Evolutionary conservation across 2,888 invertebrate genomes (phyloP), one percentile per base, ranked within the genome.

Genomic region (Elysia crispata): DNA sequence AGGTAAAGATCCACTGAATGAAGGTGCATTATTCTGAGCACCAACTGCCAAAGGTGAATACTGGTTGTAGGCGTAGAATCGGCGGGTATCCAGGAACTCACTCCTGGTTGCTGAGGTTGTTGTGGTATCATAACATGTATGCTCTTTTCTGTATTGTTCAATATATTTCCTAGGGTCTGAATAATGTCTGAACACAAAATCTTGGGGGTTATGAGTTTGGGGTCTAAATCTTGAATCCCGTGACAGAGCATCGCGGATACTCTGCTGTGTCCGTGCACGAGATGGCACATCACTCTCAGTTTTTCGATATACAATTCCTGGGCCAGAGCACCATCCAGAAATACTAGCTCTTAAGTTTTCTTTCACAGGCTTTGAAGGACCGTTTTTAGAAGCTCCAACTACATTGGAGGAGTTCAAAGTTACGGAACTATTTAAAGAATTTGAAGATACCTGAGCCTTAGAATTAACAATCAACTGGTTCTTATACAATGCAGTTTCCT

Each of bases 271-370:
- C 60, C 77, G 79, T 13, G 81, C 70, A 33, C 79, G 81, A 18
- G 78, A 60, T n/a, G 76, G 11, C 15, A n/a, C 33, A 72, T 83
- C 83, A 76, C 83, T 84, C 25, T 86, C 84, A 31, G 81, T 83
- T 79, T 84, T 85, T 78, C 88, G 84, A 72, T 86, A 84, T 1
- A 82, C 80, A 64, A 84, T 81, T 83, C 85, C 86, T 15, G 86
- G 82, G 83, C 83, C 83, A 50, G 82, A 81, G 81, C 85, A 82
- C 89, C 89, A 89, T 30, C 89, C 89, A 67, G 82, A 83, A 41
- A 88, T 80, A 31, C 83, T 85, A 18, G 83, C 84, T 67, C 49
- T 82, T 41, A 77, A 82, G 15, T 57, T 31, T 13, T 60, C 64
- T 70, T 66, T 74, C 18, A 41, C 41, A n/a, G 60, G 31, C 78